Evolutionary conservation across 2,113 vertebrate genomes (phyloP).

Genomic region (Menidia beryllina): DNA sequence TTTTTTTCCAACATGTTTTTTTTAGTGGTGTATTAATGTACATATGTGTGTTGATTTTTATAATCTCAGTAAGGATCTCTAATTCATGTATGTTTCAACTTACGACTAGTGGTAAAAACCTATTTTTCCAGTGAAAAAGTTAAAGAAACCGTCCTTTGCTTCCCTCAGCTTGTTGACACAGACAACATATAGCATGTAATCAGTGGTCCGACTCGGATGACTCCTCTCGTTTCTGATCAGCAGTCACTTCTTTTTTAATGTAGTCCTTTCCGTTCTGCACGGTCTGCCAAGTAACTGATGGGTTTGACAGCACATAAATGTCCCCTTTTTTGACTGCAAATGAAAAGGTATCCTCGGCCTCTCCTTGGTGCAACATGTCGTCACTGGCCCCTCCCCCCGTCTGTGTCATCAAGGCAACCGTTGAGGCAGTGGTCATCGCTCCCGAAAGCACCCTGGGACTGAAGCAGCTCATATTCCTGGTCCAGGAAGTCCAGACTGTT

Average conservation of each 20-base stretch:
- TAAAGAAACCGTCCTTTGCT: conserved; percentile 58
- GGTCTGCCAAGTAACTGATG: conserved; percentile 64
- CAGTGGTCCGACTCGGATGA: conserved; percentile 52
- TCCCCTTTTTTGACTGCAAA: conserved; percentile 50
- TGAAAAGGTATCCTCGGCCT: conserved; percentile 67
- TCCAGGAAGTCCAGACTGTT: conserved; percentile 98
- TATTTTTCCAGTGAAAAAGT: conserved; percentile 59
- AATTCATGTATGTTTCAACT: conserved; percentile 49
- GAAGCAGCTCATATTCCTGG: conserved; percentile 93
- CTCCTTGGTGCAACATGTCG: conserved; percentile 42
- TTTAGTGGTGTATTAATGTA: conserved; percentile 55
- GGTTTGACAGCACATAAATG: conserved; percentile 64
- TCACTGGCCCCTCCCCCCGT: conserved; percentile 73
- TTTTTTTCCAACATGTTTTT: conserved; percentile 16
- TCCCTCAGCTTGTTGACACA: conserved; percentile 61
- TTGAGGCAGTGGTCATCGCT: conserved; percentile 86
- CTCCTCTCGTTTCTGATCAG: conserved; percentile 50
- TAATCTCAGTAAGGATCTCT: conserved; percentile 66
- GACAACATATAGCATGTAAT: conserved; percentile 67
- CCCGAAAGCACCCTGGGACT: conserved; percentile 82
- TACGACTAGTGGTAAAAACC: conserved; percentile 44
- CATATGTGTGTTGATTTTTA: conserved; percentile 48
- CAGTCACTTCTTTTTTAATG: conserved; percentile 51
- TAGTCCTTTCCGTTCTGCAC: conserved; percentile 46
- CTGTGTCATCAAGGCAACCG: conserved; percentile 86